A percentile compares a stretch with the other conserved stretches of the same genome.
These are phyloP conservation scores for Chitala chitala DNA, from an alignment of 2,113 vertebrate species.

Conservation along the genomic window DNA sequence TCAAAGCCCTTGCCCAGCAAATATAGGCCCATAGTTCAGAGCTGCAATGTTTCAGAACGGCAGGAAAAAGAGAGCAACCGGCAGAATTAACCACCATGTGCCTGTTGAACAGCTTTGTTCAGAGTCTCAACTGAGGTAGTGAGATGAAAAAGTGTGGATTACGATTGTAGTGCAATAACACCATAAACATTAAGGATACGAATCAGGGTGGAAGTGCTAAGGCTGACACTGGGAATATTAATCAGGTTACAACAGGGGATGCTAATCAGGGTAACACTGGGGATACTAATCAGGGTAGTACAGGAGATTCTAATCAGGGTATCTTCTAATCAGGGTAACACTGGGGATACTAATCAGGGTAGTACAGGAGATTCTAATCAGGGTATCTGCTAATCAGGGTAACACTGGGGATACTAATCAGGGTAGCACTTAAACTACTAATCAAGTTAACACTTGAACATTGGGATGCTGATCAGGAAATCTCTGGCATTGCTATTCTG, in stretches of 20 bases:
- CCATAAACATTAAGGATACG: not conserved
- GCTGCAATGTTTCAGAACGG: no score
- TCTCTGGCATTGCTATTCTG: not conserved
- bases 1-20: no score
- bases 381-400: not conserved
- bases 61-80: no score
- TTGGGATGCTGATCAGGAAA: not conserved
- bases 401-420: not conserved
- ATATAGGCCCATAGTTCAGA: no score
- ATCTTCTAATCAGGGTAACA: constrained; percentile 2
- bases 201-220: not conserved
- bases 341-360: not conserved
- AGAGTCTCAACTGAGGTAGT: no score
- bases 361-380: not conserved
- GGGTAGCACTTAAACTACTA: not conserved
- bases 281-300: not conserved
- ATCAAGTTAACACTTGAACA: no score
- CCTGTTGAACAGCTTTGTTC: no score
- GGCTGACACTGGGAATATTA: not conserved
- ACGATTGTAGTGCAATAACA: no score
- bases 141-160: no score
- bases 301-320: not conserved
- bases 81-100: no score
- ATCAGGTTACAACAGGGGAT: not conserved
- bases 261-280: not conserved